phyloP scores from a whole-genome alignment of 2,888 invertebrate genomes.

The Myopa tessellatipennis region DNA sequence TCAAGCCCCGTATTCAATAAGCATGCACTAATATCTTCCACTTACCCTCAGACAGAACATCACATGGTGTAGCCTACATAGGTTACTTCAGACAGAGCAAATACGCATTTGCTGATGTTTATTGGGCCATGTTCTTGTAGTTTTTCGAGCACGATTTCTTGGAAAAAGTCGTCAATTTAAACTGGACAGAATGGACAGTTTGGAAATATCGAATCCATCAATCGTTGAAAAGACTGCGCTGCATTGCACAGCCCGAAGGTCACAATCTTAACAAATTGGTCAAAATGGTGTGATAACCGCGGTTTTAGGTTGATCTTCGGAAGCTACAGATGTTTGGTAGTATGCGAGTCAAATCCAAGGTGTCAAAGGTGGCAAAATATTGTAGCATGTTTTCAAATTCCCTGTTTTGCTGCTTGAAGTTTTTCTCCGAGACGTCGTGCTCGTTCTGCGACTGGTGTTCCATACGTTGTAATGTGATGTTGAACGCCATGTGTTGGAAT shows the following conservation, averaged over 20 bases:
- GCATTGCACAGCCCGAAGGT: conserved; percentile 18
- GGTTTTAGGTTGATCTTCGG: conserved; percentile 10
- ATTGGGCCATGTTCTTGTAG: background rate
- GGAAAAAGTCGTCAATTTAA: conserved; percentile 16
- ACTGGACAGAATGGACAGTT: conserved; percentile 23
- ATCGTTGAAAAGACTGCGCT: conserved; percentile 10
- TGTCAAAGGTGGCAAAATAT: background rate
- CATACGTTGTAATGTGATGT: background rate
- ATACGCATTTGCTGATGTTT: conserved; percentile 8
- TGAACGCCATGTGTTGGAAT: background rate
- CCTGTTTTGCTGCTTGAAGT: conserved; percentile 15
- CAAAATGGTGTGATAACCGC: conserved; percentile 22
- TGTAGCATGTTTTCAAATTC: conserved; percentile 20
- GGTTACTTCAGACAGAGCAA: background rate
- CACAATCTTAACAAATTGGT: conserved; percentile 18
- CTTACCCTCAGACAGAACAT: too few species aligned
- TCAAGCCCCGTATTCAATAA: too few species aligned
- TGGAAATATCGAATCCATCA: conserved; percentile 13
- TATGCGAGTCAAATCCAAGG: conserved; percentile 55
- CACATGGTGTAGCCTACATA: background rate
- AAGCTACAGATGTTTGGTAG: conserved; percentile 53
- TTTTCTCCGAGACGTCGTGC: conserved; percentile 40
- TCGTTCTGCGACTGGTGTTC: conserved; percentile 37
- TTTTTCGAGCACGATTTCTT: background rate
- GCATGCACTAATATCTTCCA: too few species aligned